Percentiles rank a stretch among this genome's conserved stretches.
These are phyloP conservation scores for Gymnocypris eckloni DNA, from an alignment of 2,797 vertebrate genomes.

Conservation along the genomic window DNA sequence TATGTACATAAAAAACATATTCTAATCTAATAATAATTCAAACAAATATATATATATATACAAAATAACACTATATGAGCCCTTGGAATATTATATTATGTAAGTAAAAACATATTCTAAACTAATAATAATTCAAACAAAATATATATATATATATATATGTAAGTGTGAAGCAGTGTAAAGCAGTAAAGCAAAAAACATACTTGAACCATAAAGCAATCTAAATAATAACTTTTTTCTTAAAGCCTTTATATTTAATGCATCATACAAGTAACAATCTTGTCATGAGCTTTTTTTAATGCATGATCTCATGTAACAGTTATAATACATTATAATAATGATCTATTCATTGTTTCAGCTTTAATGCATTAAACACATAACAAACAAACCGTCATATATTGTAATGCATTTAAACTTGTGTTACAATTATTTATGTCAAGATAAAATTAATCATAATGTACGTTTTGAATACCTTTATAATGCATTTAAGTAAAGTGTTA, in stretches of 20 bases:
- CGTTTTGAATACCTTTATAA: neutral
- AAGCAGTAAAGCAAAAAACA: neutral
- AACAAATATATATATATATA: neutral
- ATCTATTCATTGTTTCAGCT: neutral
- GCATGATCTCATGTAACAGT: neutral
- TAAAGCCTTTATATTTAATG: neutral
- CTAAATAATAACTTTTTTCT: neutral
- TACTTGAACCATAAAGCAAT: neutral
- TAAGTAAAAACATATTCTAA: neutral
- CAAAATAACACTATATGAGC: neutral
- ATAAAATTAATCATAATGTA: neutral
- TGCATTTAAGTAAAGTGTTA: neutral
- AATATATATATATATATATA: too few species aligned
- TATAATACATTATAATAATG: neutral
- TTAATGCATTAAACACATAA: neutral
- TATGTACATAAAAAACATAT: neutral
- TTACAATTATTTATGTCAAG: neutral
- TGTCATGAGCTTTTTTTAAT: neutral
- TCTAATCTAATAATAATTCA: too few species aligned
- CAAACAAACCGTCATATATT: neutral
- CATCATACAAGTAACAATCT: neutral
- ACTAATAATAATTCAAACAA: neutral
- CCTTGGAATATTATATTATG: neutral
- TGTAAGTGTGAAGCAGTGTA: neutral
- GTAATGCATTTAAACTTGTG: neutral